Conservation (phyloP, 2,888 invertebrate species). For the Encarsia formosa region DNA sequence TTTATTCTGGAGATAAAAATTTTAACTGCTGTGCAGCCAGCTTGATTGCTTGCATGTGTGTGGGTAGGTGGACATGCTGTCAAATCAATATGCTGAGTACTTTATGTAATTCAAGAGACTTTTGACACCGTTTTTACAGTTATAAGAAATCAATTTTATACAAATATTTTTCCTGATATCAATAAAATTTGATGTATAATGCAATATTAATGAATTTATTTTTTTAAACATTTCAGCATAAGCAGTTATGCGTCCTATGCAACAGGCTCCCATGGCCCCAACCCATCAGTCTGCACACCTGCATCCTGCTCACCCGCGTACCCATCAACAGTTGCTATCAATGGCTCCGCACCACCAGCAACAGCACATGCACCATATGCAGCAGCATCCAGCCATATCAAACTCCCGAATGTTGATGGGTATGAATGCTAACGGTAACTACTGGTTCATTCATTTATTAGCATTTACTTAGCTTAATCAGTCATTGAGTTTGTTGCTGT, state of each 20-base stretch:
- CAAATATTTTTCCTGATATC: too few relatives aligned
- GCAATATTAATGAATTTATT: too few relatives aligned
- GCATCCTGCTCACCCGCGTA: slow-evolving; percentile 43
- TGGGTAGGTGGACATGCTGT: too few relatives aligned
- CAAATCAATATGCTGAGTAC: too few relatives aligned
- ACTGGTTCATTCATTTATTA: neutral
- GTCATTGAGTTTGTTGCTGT: too few relatives aligned
- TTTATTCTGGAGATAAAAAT: too few relatives aligned
- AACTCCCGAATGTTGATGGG: slow-evolving; percentile 55
- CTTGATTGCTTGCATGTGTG: too few relatives aligned
- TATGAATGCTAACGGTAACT: slow-evolving; percentile 47
- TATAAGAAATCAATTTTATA: too few relatives aligned
- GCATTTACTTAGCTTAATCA: neutral
- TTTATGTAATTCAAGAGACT: too few relatives aligned
- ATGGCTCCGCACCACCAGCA: slow-evolving; percentile 43
- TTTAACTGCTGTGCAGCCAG: too few relatives aligned
- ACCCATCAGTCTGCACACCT: slow-evolving; percentile 45
- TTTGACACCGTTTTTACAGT: too few relatives aligned
- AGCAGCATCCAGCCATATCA: slow-evolving; percentile 46
- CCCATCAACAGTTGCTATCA: slow-evolving; percentile 47
- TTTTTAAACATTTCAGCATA: slow-evolving; percentile 17
- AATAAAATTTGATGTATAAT: too few relatives aligned
- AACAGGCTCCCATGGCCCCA: slow-evolving; percentile 48
- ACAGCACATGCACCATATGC: slow-evolving; percentile 40
- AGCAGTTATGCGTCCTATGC: slow-evolving; percentile 46